Evolutionary conservation across 2,888 invertebrate species (phyloP), one percentile per base, ranked within the genome.

Genomic region (Apantesis nais): DNA sequence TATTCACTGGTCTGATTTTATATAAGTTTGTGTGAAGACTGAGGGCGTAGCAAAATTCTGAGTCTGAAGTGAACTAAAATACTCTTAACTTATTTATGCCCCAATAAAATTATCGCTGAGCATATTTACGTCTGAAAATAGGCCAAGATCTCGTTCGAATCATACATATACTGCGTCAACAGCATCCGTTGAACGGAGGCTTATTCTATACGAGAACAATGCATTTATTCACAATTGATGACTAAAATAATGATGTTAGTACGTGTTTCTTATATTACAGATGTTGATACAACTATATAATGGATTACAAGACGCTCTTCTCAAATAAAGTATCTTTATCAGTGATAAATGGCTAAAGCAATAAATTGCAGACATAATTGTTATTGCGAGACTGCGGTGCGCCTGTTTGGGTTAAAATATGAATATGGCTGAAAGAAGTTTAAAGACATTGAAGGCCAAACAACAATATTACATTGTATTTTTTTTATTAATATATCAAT

Each of bases 191-290:
- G 62, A 67, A 67, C 34, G n/a, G 19, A n/a, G 31, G 22, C 34
- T 70, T 62, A 55, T 70, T 48, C 39, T 44, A 41, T 22, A 52
- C 11, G 25, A 62, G 55, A 39, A 70, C 52, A 70, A 66, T 41
- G 34, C 22, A 31, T 31, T 9, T 62, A n/a, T 58, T 58, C 29
- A 48, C 48, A 44, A 19, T 11, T 39, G 58, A 66, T 22, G 9
- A 66, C 29, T 68, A 25, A 62, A 66, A 72, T 80, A 72, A 60
- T 67, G 39, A 39, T 68, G 39, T 62, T 34, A 64, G 41, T 71
- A 74, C 65, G 22, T 65, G 52, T 70, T 78, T 76, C 79, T 79
- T 71, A 77, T 86, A 84, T 81, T 22, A 22, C 48, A 19, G 48
- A n/a, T 52, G 48, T n/a, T 52, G n/a, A 52, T 52, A 52, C 11